phyloP scores from a whole-genome alignment of 2,888 invertebrate genomes.

The Drosophila anceps region DNA sequence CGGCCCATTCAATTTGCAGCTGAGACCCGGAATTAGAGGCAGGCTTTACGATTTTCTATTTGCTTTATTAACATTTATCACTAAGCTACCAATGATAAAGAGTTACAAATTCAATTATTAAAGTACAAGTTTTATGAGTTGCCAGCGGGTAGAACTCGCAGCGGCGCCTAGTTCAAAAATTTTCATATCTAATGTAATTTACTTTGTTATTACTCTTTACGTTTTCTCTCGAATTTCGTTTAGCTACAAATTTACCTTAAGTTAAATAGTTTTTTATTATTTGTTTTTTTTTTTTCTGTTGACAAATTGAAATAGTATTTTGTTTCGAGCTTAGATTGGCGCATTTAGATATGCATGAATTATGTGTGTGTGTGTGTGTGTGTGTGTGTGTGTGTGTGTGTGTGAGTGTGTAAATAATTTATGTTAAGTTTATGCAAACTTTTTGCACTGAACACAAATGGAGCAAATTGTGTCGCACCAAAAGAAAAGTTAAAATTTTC shows the following conservation, averaged over 20 bases:
- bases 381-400: constrained; percentile 8
- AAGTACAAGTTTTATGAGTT: constrained; percentile 56
- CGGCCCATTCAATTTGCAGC: constrained; percentile 22
- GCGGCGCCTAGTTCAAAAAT: constrained; percentile 50
- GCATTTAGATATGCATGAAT: constrained; percentile 71
- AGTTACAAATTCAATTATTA: constrained; percentile 73
- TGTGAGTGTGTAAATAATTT: constrained; percentile 34
- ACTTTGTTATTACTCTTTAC: neutral
- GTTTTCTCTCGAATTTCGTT: constrained; percentile 49
- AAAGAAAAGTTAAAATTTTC: constrained; percentile 2
- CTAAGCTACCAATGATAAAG: constrained; percentile 80
- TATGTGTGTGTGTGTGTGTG: constrained; percentile 8
- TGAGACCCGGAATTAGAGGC: constrained; percentile 24
- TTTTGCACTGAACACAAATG: constrained; percentile 61
- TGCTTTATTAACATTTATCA: constrained; percentile 74
- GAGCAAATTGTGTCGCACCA: constrained; percentile 37
- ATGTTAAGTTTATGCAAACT: constrained; percentile 57
- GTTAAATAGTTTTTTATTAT: constrained; percentile 54
- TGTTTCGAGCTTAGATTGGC: constrained; percentile 42
- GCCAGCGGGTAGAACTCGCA: neutral
- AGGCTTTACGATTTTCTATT: constrained; percentile 19
- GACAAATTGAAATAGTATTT: constrained; percentile 53
- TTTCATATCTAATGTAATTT: constrained; percentile 63
- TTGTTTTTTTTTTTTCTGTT: neutral
- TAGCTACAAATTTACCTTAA: constrained; percentile 73